A percentile compares a stretch with the other conserved stretches of the same genome.
These are phyloP conservation scores for Diploptera punctata DNA, from an alignment of 2,888 invertebrate genomes.

Conservation along the genomic window DNA sequence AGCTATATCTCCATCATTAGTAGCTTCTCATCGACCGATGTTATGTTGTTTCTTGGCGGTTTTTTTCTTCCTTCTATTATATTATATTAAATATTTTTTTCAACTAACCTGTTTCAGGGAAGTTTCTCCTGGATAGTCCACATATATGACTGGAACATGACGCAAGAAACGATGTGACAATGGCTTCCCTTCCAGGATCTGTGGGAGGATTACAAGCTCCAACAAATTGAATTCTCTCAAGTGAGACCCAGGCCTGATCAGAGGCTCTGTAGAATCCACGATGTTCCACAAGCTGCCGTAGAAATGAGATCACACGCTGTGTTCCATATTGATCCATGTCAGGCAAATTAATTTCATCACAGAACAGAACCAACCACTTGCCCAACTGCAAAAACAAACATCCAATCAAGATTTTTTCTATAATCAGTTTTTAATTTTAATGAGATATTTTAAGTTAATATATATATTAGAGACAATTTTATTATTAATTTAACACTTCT, in stretches of 20 bases:
- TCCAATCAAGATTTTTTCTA: too few species aligned
- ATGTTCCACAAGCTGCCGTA: conserved; percentile 97
- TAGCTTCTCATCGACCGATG: too few species aligned
- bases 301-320: conserved; percentile 98
- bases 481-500: too few species aligned
- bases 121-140: conserved; percentile 98
- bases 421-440: too few species aligned
- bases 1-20: too few species aligned
- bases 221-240: conserved; percentile 99
- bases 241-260: conserved; percentile 95
- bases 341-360: conserved; percentile 99
- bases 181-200: conserved; percentile 96
- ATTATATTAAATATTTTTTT: too few species aligned
- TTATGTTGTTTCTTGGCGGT: too few species aligned
- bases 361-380: conserved; percentile 98
- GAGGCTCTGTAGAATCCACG: conserved; percentile 88
- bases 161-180: conserved; percentile 87
- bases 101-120: conserved; percentile 84
- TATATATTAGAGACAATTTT: too few species aligned
- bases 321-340: conserved; percentile 98
- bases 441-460: too few species aligned
- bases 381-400: conserved; percentile 69
- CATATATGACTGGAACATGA: conserved; percentile 98
- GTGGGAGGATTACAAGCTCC: conserved; percentile 99
- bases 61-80: too few species aligned